Evolutionary conservation across 2,113 vertebrate species (phyloP).

Genomic region (Felis chaus): DNA sequence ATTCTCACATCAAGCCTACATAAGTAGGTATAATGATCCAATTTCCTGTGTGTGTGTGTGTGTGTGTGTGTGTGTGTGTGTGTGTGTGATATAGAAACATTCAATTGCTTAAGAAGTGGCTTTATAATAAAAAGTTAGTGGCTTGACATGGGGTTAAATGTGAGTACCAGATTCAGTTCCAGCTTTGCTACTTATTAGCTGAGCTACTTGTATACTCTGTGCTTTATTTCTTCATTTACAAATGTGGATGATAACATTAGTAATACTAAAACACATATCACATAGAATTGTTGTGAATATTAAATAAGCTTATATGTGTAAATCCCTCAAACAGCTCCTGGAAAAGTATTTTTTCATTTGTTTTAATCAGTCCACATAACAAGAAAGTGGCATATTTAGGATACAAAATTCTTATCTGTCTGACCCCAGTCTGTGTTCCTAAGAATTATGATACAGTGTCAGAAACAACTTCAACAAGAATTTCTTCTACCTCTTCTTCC

Average conservation of each 20-base stretch:
- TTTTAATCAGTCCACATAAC: background rate
- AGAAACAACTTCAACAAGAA: background rate
- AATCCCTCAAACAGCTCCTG: background rate
- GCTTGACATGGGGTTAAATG: background rate
- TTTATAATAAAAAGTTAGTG: background rate
- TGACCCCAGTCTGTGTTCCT: background rate
- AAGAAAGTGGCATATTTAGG: background rate
- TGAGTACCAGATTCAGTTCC: background rate
- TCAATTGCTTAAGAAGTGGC: background rate
- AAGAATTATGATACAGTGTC: background rate
- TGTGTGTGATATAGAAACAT: background rate
- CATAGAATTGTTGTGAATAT: background rate
- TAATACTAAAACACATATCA: background rate
- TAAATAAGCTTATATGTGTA: background rate
- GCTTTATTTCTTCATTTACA: background rate
- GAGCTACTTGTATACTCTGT: background rate
- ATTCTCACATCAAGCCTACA: background rate
- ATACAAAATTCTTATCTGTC: background rate
- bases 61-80: too few species aligned
- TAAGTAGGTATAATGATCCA: background rate
- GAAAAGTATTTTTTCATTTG: background rate
- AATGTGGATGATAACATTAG: background rate
- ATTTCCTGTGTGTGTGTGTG: background rate
- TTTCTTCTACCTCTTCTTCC: background rate
- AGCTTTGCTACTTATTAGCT: background rate